A percentile compares a stretch with the other conserved stretches of the same genome.
Conservation (phyloP, 2,888 invertebrate species). For the Euplexia lucipara region DNA sequence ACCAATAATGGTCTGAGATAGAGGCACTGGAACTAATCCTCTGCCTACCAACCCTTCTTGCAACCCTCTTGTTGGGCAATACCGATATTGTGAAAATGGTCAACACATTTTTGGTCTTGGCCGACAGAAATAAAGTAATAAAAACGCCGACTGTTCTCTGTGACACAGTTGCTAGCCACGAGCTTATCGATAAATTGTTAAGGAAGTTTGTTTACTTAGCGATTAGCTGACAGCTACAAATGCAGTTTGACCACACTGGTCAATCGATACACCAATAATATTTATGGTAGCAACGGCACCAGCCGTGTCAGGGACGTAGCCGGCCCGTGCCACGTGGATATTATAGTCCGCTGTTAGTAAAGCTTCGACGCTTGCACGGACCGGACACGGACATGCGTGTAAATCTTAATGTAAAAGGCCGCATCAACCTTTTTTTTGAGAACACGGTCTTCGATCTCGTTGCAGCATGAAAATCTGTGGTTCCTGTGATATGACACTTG, state of each 20-base stretch:
- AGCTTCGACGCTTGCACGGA: background rate
- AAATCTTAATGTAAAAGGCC: background rate
- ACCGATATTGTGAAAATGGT: too few relatives aligned
- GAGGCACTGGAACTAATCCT: too few relatives aligned
- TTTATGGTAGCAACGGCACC: background rate
- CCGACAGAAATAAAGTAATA: background rate
- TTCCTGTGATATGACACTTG: too few relatives aligned
- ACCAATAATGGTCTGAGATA: too few relatives aligned
- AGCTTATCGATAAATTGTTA: background rate
- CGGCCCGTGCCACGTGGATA: too few relatives aligned
- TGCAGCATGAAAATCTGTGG: too few relatives aligned
- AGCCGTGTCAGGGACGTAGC: background rate
- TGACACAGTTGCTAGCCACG: background rate
- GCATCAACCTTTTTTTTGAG: background rate
- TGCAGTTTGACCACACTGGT: constrained; percentile 3
- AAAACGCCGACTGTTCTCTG: background rate
- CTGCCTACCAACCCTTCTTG: too few relatives aligned
- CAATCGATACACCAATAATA: constrained; percentile 6
- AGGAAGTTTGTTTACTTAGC: constrained; percentile 2
- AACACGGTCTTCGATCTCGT: too few relatives aligned
- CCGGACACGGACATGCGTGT: background rate
- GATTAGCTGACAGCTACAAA: background rate
- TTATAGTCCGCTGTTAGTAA: constrained; percentile 5
- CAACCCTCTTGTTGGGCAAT: too few relatives aligned
- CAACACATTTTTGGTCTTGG: too few relatives aligned